These are phyloP conservation scores for Apodemia zela DNA, from an alignment of 2,888 invertebrate genomes.

Conservation along the genomic window DNA sequence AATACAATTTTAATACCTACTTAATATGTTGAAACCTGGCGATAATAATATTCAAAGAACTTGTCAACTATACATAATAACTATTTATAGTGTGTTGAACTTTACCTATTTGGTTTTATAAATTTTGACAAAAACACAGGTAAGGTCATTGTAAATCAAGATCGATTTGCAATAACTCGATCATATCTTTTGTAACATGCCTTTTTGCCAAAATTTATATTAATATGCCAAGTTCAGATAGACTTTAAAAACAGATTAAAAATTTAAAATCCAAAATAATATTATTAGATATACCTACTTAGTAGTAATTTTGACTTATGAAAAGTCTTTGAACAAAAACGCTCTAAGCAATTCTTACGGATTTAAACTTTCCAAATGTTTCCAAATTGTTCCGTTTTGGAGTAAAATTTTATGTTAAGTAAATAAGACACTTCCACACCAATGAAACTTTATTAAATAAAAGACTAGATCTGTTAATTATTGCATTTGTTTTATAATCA, in stretches of 20 bases:
- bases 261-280: background rate
- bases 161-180: background rate
- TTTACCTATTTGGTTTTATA: background rate
- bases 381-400: background rate
- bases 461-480: constrained; percentile 2
- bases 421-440: background rate
- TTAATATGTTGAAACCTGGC: background rate
- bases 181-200: background rate
- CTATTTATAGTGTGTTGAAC: background rate
- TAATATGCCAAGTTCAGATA: background rate
- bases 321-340: background rate
- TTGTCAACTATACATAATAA: background rate
- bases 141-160: background rate
- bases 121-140: background rate
- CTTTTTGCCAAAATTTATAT: background rate
- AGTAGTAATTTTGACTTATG: background rate
- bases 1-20: background rate
- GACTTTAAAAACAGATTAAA: no score
- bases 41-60: background rate
- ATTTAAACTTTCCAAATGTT: background rate
- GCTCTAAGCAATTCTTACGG: background rate
- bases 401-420: background rate
- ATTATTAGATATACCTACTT: background rate
- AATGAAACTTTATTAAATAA: background rate
- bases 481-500: background rate